Conservation (phyloP, 2,113 vertebrate genomes). For the Morone saxatilis region DNA sequence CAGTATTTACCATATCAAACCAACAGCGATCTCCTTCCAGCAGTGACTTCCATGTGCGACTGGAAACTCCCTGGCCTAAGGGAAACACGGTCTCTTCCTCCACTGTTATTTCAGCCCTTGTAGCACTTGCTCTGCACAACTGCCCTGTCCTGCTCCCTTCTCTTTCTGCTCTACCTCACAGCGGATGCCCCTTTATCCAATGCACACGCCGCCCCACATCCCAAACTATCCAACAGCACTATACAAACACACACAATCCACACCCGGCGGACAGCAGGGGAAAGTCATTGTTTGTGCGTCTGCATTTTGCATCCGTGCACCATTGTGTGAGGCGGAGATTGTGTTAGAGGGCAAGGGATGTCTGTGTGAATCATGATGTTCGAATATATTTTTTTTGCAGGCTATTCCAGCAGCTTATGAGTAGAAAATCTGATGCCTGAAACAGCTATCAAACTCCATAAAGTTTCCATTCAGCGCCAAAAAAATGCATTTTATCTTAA, state of each 20-base stretch:
- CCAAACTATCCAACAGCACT: conserved; percentile 55
- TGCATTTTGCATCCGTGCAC: conserved; percentile 26
- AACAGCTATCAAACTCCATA: conserved; percentile 23
- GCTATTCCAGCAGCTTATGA: not conserved
- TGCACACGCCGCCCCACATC: conserved; percentile 44
- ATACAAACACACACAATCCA: conserved; percentile 52
- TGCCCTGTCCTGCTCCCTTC: conserved; percentile 52
- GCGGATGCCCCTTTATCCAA: conserved; percentile 51
- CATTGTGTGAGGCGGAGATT: conserved; percentile 23
- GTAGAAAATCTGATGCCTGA: not conserved
- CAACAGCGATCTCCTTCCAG: conserved; percentile 25
- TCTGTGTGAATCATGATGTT: conserved; percentile 11
- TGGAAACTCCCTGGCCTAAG: conserved; percentile 60
- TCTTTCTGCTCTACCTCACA: conserved; percentile 59
- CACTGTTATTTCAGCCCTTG: conserved; percentile 66
- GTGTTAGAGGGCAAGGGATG: not conserved
- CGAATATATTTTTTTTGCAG: conserved; percentile 11
- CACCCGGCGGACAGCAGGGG: conserved; percentile 41
- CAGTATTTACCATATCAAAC: conserved; percentile 71
- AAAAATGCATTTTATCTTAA: conserved; percentile 32
- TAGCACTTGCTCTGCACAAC: conserved; percentile 53
- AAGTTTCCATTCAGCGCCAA: conserved; percentile 22
- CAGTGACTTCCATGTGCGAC: conserved; percentile 50
- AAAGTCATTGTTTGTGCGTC: conserved; percentile 50
- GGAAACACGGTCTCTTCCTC: conserved; percentile 68